A percentile compares a stretch with the other conserved stretches of the same genome.
Evolutionary conservation across 2,888 invertebrate genomes (phyloP).

Genomic region (Cosmia pyralina): DNA sequence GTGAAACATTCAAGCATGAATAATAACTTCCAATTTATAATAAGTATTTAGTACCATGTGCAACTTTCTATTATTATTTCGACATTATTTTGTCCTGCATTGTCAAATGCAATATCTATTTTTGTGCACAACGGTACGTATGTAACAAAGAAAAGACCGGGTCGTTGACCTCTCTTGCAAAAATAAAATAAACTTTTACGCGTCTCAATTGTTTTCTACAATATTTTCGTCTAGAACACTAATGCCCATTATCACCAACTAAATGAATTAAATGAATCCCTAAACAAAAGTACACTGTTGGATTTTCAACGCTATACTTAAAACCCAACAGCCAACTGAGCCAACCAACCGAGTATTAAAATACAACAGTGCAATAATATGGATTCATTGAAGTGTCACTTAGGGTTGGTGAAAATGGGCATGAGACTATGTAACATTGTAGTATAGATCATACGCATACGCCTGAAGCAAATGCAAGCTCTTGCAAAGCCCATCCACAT

Average conservation of each 20-base stretch:
- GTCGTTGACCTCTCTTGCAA: conserved; percentile 7
- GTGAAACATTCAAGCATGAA: conserved; percentile 4
- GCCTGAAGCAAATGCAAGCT: background rate
- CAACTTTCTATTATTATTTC: background rate
- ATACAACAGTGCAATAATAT: too few relatives aligned
- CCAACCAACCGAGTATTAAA: too few relatives aligned
- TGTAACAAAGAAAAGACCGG: background rate
- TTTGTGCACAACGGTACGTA: background rate
- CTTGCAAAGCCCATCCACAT: background rate
- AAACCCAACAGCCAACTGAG: too few relatives aligned
- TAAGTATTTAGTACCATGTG: background rate
- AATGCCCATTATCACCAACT: too few relatives aligned
- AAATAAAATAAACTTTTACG: background rate
- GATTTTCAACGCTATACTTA: too few relatives aligned
- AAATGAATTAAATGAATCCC: too few relatives aligned
- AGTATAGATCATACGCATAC: too few relatives aligned
- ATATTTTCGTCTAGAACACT: too few relatives aligned
- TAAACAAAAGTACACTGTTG: too few relatives aligned
- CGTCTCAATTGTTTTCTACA: too few relatives aligned
- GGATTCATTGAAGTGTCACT: too few relatives aligned
- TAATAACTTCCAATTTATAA: conserved; percentile 6
- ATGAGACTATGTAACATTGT: background rate
- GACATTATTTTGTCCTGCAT: background rate
- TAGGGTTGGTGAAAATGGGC: too few relatives aligned
- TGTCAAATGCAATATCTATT: background rate